phyloP scores from a whole-genome alignment of 2,888 invertebrate species.

The Melieria omissa region DNA sequence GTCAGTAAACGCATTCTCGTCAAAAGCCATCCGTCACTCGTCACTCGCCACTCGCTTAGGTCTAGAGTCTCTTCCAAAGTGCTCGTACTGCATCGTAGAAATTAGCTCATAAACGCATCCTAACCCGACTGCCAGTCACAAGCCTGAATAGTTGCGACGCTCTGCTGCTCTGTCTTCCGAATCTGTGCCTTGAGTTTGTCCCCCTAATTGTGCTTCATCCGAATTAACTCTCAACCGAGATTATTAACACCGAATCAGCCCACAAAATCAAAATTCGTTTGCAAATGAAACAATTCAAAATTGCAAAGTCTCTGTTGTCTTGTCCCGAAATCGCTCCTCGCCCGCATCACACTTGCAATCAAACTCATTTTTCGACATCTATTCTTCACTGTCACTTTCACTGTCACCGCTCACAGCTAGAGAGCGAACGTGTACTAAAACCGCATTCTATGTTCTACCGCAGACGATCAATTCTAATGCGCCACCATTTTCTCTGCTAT shows the following conservation, averaged over 20 bases:
- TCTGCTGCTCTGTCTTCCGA: too few species aligned
- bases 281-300: constrained; percentile 3
- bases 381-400: constrained; percentile 11
- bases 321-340: constrained; percentile 39
- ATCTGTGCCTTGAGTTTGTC: too few species aligned
- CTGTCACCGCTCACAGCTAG: constrained; percentile 41
- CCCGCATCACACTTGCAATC: constrained; percentile 40
- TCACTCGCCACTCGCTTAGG: too few species aligned
- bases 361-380: constrained; percentile 40
- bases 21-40: too few species aligned
- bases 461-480: constrained; percentile 5
- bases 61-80: background rate
- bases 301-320: constrained; percentile 14
- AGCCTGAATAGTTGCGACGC: too few species aligned
- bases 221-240: constrained; percentile 4
- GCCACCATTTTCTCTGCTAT: constrained; percentile 23
- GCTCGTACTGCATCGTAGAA: background rate
- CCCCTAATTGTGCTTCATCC: constrained; percentile 25
- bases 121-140: background rate
- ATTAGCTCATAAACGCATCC: constrained; percentile 29
- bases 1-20: too few species aligned
- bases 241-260: background rate
- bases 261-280: constrained; percentile 19
- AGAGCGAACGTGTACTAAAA: constrained; percentile 40
- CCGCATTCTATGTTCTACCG: constrained; percentile 1